These are phyloP conservation scores for Hippolais icterina DNA, from an alignment of 2,113 vertebrate genomes.

Conservation along the genomic window DNA sequence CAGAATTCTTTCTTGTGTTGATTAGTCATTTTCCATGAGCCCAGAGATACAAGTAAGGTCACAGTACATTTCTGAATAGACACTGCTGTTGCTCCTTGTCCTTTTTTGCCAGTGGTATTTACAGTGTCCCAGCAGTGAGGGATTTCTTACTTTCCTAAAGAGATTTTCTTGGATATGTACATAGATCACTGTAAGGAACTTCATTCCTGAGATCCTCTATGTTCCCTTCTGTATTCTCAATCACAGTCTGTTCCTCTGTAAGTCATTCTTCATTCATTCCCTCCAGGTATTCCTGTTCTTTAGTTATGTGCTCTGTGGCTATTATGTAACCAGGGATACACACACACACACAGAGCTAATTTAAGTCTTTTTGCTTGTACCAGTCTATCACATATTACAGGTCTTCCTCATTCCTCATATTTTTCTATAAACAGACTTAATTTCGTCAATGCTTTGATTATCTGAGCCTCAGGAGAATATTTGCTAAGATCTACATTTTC, in stretches of 20 bases:
- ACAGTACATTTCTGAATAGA: background rate
- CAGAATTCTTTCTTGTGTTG: background rate
- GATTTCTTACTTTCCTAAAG: background rate
- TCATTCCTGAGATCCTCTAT: background rate
- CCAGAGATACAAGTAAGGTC: background rate
- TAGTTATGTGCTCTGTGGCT: background rate
- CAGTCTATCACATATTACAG: background rate
- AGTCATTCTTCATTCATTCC: background rate
- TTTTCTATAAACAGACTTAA: background rate
- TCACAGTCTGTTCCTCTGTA: background rate
- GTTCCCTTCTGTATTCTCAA: background rate
- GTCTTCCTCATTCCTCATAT: background rate
- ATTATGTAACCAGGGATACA: background rate
- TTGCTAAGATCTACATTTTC: background rate
- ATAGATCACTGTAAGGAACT: background rate
- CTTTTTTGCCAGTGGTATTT: background rate
- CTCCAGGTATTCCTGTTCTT: background rate
- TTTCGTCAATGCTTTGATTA: background rate
- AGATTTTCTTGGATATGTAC: background rate
- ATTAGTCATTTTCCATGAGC: background rate
- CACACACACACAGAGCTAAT: background rate
- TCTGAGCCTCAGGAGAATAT: background rate
- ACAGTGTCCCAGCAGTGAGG: background rate
- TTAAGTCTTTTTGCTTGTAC: background rate
- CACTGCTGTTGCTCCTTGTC: background rate